A percentile compares a stretch with the other conserved stretches of the same genome.
These are phyloP conservation scores for Triplophysa tibetana DNA, from an alignment of 2,113 vertebrate species.

Conservation along the genomic window DNA sequence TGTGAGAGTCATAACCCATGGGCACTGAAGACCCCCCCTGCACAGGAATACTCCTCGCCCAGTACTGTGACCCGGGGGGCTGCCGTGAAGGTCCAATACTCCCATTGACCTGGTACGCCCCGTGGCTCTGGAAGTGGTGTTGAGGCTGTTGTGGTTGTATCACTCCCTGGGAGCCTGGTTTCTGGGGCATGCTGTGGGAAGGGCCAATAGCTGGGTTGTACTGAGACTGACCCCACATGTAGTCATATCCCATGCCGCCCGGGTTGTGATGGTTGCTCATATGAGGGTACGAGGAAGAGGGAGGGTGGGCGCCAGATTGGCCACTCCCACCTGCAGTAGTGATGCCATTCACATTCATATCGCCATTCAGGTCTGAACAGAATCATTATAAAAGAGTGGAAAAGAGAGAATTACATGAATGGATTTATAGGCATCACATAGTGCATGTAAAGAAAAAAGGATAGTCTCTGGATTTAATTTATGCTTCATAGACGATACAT, in stretches of 20 bases:
- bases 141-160: conserved; percentile 72
- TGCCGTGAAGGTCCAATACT: conserved; percentile 73
- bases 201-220: conserved; percentile 75
- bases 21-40: conserved; percentile 74
- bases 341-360: conserved; percentile 96
- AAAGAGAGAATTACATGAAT: neutral
- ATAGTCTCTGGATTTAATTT: too few species aligned
- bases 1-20: conserved; percentile 72
- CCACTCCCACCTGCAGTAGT: conserved; percentile 91
- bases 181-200: conserved; percentile 77
- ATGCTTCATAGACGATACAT: neutral
- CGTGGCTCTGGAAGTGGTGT: conserved; percentile 78
- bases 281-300: conserved; percentile 78
- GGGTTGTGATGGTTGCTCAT: conserved; percentile 80
- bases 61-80: conserved; percentile 78
- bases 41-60: conserved; percentile 81
- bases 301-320: conserved; percentile 82
- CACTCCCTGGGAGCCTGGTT: conserved; percentile 76
- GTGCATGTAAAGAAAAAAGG: neutral
- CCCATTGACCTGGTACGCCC: conserved; percentile 88
- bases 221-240: conserved; percentile 88
- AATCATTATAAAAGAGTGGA: neutral
- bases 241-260: conserved; percentile 82
- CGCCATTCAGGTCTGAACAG: conserved; percentile 88
- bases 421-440: neutral